Evolutionary conservation across 2,797 vertebrate species (phyloP).

Genomic region (Rhabdomys pumilio): DNA sequence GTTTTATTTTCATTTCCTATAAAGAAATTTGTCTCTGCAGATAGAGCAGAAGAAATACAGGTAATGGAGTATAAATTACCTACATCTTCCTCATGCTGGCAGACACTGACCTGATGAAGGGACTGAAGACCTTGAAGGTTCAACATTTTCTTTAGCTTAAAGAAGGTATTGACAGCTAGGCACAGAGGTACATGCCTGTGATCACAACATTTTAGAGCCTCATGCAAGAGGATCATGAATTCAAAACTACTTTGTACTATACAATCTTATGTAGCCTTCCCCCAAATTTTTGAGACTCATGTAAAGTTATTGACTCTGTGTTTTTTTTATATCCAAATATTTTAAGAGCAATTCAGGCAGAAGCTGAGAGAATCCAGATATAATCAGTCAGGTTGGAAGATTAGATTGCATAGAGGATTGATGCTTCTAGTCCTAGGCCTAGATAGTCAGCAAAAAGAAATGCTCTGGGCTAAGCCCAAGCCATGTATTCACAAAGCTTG

Average conservation of each 20-base stretch:
- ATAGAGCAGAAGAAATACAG: conserved; percentile 10
- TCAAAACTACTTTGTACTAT: background rate
- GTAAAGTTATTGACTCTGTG: background rate
- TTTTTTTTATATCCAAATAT: background rate
- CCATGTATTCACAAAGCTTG: no score
- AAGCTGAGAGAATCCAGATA: no score
- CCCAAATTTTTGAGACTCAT: background rate
- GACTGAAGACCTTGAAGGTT: background rate
- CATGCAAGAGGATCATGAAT: background rate
- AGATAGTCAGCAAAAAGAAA: no score
- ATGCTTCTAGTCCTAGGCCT: no score
- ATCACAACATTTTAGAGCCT: background rate
- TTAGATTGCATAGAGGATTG: no score
- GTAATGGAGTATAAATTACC: accelerated
- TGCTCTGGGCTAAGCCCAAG: no score
- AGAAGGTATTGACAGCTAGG: no score
- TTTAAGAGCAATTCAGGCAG: background rate
- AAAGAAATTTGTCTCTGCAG: background rate
- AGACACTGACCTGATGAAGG: background rate
- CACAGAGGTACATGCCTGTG: background rate
- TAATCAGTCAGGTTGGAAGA: no score
- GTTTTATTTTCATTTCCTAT: background rate
- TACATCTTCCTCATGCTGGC: accelerated
- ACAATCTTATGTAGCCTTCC: no score
- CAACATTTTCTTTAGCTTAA: background rate